These are phyloP conservation scores for Oxytorus armatus DNA, from an alignment of 2,888 invertebrate genomes.

Conservation along the genomic window DNA sequence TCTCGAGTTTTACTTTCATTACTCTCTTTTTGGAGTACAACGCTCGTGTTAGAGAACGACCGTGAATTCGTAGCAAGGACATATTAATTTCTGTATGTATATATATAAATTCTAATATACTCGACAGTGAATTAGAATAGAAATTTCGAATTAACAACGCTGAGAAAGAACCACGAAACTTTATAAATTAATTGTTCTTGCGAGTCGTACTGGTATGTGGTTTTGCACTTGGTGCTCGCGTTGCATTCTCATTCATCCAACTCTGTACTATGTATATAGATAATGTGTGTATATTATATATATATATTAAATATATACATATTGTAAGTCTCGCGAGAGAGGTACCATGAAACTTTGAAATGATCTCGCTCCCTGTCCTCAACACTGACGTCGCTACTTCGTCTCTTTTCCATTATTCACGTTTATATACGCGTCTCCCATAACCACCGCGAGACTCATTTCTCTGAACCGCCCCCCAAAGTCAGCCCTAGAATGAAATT, in stretches of 20 bases:
- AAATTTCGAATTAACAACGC: conserved; percentile 59
- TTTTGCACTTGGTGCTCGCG: conserved; percentile 52
- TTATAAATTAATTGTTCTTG: conserved; percentile 71
- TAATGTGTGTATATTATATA: too few species aligned
- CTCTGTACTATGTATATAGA: neutral
- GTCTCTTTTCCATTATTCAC: conserved; percentile 64
- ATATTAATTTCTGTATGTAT: conserved; percentile 13
- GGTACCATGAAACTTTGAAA: conserved; percentile 66
- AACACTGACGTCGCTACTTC: conserved; percentile 45
- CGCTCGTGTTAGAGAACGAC: conserved; percentile 13
- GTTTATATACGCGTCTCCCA: conserved; percentile 59
- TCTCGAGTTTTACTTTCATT: conserved; percentile 15
- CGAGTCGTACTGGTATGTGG: conserved; percentile 47
- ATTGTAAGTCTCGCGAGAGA: conserved; percentile 16
- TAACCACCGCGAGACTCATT: conserved; percentile 57
- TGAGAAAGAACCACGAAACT: conserved; percentile 66
- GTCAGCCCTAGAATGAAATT: conserved; percentile 55
- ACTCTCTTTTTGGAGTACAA: conserved; percentile 13
- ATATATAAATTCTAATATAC: conserved; percentile 2
- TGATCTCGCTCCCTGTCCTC: conserved; percentile 40
- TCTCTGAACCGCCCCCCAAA: conserved; percentile 18
- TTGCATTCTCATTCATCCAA: conserved; percentile 47
- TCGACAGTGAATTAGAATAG: conserved; percentile 48
- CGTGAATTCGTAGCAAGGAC: conserved; percentile 19
- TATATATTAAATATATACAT: too few species aligned